Evolutionary conservation across 2,797 vertebrate species (phyloP).

Genomic region (Poecilia wingei): DNA sequence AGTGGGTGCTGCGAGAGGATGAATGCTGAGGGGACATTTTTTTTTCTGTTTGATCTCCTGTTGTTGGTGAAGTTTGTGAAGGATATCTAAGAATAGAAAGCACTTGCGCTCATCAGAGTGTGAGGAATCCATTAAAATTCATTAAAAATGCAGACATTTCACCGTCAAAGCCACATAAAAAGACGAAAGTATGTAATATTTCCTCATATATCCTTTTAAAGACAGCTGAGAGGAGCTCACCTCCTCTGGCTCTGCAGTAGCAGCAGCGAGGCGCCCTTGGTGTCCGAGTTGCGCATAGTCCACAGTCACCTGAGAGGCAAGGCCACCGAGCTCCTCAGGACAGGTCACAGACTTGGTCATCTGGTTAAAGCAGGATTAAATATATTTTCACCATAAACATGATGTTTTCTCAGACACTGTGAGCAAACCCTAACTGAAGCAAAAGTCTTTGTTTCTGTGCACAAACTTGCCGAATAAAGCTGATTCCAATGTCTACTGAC

Average conservation of each 20-base stretch:
- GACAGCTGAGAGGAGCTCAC: conserved; percentile 74
- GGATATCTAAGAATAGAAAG: conserved; percentile 51
- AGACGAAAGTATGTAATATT: neutral
- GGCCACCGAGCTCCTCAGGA: conserved; percentile 94
- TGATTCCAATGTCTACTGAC: neutral
- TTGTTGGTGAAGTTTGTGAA: conserved; percentile 36
- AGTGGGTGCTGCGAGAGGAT: conserved; percentile 30
- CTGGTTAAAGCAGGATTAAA: conserved; percentile 71
- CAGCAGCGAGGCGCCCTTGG: conserved; percentile 94
- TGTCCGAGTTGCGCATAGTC: conserved; percentile 96
- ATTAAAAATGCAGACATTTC: neutral
- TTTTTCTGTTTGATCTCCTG: conserved; percentile 56
- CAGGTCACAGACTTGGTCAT: conserved; percentile 99
- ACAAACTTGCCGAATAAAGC: neutral
- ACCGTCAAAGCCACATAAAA: neutral
- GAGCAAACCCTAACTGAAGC: neutral
- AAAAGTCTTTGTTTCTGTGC: neutral
- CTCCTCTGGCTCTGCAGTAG: conserved; percentile 96
- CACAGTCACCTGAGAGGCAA: conserved; percentile 96
- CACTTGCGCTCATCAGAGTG: conserved; percentile 40
- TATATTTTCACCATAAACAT: conserved; percentile 27
- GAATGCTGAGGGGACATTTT: conserved; percentile 34
- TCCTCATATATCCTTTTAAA: neutral
- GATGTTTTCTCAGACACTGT: neutral
- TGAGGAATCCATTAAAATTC: conserved; percentile 1